Evolutionary conservation across 1,140 invertebrate genomes (phyloP).

Genomic region (Drosophila nikananu): DNA sequence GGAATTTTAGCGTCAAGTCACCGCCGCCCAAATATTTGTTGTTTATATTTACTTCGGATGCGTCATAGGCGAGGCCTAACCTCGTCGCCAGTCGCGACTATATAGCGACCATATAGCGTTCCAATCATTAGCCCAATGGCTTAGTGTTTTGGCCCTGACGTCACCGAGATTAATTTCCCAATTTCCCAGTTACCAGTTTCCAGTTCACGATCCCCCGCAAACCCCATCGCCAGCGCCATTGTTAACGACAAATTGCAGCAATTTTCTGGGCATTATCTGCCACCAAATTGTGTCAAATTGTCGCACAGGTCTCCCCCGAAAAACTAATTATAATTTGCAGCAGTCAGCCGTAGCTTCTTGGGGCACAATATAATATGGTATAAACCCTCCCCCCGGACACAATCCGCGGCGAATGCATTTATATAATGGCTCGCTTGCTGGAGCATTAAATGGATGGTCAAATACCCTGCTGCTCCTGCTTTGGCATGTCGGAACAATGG

Average conservation of each 20-base stretch:
- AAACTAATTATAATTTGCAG: slow-evolving; percentile 47
- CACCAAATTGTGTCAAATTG: slow-evolving; percentile 47
- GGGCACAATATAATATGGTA: too few relatives aligned
- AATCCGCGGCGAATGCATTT: slow-evolving; percentile 22
- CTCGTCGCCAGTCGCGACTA: slow-evolving; percentile 24
- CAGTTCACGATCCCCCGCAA: neutral
- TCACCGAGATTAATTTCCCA: slow-evolving; percentile 41
- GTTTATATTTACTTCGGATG: slow-evolving; percentile 78
- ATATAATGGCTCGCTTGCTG: slow-evolving; percentile 36
- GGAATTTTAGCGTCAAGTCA: slow-evolving; percentile 60
- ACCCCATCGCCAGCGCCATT: slow-evolving; percentile 11
- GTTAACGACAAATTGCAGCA: slow-evolving; percentile 46
- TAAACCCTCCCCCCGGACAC: neutral
- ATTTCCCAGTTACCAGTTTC: slow-evolving; percentile 1
- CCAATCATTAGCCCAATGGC: slow-evolving; percentile 56
- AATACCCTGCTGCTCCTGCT: slow-evolving; percentile 30
- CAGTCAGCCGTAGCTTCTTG: slow-evolving; percentile 5
- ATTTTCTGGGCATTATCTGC: slow-evolving; percentile 46
- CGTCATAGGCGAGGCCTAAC: slow-evolving; percentile 67
- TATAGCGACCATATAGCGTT: slow-evolving; percentile 38
- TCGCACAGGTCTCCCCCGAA: slow-evolving; percentile 11
- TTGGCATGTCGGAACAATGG: slow-evolving; percentile 25
- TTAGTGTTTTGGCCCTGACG: slow-evolving; percentile 34
- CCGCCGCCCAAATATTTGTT: slow-evolving; percentile 57
- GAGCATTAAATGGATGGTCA: slow-evolving; percentile 49